These are phyloP conservation scores for Proisotoma minuta DNA, from an alignment of 2,888 invertebrate genomes.

Conservation along the genomic window DNA sequence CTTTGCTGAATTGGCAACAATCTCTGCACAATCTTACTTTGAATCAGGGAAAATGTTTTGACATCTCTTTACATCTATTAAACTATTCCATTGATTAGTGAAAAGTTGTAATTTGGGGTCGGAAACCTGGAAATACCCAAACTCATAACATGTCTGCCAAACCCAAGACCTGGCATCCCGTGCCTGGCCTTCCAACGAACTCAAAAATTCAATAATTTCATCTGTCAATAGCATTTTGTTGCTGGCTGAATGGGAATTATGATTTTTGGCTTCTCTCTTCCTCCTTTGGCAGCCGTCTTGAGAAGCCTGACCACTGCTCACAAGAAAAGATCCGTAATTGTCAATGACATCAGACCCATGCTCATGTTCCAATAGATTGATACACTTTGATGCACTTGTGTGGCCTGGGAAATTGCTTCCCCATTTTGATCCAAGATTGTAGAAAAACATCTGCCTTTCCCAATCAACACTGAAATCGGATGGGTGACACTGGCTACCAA, in stretches of 20 bases:
- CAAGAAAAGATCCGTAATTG: conserved; percentile 23
- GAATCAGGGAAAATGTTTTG: conserved; percentile 3
- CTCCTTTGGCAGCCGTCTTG: conserved; percentile 6
- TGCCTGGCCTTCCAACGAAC: conserved; percentile 18
- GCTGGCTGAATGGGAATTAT: no score
- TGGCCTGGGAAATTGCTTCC: conserved; percentile 19
- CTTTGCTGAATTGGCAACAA: neutral
- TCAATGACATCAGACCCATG: conserved; percentile 9
- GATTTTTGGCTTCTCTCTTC: neutral
- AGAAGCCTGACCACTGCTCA: conserved; percentile 7
- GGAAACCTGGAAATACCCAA: conserved; percentile 55
- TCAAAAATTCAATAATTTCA: conserved; percentile 15
- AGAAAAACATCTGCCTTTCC: conserved; percentile 18
- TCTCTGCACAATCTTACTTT: neutral
- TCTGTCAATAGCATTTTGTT: no score
- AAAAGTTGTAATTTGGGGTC: conserved; percentile 46
- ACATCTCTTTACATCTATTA: neutral
- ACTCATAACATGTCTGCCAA: conserved; percentile 56
- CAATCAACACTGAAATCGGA: conserved; percentile 17
- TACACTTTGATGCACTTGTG: neutral
- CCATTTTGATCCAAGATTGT: conserved; percentile 8
- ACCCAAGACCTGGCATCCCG: conserved; percentile 49
- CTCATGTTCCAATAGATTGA: conserved; percentile 6
- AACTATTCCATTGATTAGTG: neutral
- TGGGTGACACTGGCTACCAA: conserved; percentile 17